These are phyloP conservation scores for Oreotrochilus melanogaster DNA, from an alignment of 2,113 vertebrate genomes.

Conservation along the genomic window DNA sequence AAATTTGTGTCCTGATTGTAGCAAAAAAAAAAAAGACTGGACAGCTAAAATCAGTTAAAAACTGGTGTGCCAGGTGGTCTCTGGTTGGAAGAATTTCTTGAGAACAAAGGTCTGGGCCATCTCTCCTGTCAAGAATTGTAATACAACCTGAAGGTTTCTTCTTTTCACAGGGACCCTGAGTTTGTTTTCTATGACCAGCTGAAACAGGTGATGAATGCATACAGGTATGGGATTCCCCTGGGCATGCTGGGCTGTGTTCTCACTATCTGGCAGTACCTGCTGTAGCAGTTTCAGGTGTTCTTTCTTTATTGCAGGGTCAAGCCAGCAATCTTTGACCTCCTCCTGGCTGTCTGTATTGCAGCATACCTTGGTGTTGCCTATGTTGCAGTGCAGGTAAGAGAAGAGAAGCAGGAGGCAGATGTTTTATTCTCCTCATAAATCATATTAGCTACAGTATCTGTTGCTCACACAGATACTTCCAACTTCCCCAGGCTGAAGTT, in stretches of 20 bases:
- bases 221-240: constrained; percentile 82
- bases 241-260: background rate
- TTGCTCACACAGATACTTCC: background rate
- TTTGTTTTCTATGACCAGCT: constrained; percentile 99
- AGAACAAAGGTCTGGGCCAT: background rate
- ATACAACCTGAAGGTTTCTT: background rate
- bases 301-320: constrained; percentile 86
- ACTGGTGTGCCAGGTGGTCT: background rate
- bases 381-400: constrained; percentile 90
- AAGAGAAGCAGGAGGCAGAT: background rate
- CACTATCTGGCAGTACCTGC: background rate
- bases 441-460: background rate
- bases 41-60: background rate
- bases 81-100: background rate
- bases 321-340: constrained; percentile 97
- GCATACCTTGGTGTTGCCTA: constrained; percentile 94
- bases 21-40: background rate
- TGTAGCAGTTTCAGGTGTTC: background rate
- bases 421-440: background rate
- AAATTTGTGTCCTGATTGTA: background rate
- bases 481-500: background rate
- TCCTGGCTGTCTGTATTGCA: constrained; percentile 93
- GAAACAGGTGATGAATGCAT: constrained; percentile 98
- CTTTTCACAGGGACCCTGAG: constrained; percentile 90
- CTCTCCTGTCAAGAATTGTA: background rate